Conservation (phyloP, 2,888 invertebrate genomes). For the Arge pagana region DNA sequence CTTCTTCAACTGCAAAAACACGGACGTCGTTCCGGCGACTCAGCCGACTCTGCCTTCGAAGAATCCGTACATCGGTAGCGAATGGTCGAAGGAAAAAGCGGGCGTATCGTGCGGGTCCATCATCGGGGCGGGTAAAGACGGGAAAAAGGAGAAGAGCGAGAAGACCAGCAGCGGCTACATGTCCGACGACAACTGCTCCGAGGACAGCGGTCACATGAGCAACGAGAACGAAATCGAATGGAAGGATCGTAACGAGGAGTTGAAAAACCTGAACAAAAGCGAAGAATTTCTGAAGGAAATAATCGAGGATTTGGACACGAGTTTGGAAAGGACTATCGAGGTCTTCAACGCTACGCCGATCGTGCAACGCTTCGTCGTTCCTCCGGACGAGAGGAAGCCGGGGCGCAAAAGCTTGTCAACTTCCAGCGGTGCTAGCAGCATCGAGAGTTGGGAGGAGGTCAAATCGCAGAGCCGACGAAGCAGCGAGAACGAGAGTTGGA, state of each 20-base stretch:
- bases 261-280: slow-evolving; percentile 28
- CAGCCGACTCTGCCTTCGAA: slow-evolving; percentile 4
- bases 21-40: slow-evolving; percentile 25
- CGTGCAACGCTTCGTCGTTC: slow-evolving; percentile 32
- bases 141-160: slow-evolving; percentile 37
- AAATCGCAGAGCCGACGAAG: slow-evolving; percentile 27
- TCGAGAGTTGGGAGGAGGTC: slow-evolving; percentile 43
- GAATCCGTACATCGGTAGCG: slow-evolving; percentile 31
- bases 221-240: slow-evolving; percentile 67
- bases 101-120: slow-evolving; percentile 30
- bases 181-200: slow-evolving; percentile 71
- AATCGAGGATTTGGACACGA: slow-evolving; percentile 43
- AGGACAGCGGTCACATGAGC: slow-evolving; percentile 82
- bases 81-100: slow-evolving; percentile 38
- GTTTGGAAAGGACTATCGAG: slow-evolving; percentile 41
- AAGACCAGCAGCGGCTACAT: slow-evolving; percentile 51
- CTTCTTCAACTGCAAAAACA: slow-evolving; percentile 54
- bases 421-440: slow-evolving; percentile 43
- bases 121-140: slow-evolving; percentile 24
- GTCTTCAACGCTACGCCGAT: slow-evolving; percentile 44
- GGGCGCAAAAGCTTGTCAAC: slow-evolving; percentile 33
- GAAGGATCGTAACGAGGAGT: slow-evolving; percentile 42
- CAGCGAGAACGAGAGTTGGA: slow-evolving; percentile 19
- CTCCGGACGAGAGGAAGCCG: slow-evolving; percentile 29
- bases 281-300: slow-evolving; percentile 42